A percentile compares a stretch with the other conserved stretches of the same genome.
These are phyloP conservation scores for Pangasius macronema DNA, from an alignment of 2,797 vertebrate genomes.

Conservation along the genomic window DNA sequence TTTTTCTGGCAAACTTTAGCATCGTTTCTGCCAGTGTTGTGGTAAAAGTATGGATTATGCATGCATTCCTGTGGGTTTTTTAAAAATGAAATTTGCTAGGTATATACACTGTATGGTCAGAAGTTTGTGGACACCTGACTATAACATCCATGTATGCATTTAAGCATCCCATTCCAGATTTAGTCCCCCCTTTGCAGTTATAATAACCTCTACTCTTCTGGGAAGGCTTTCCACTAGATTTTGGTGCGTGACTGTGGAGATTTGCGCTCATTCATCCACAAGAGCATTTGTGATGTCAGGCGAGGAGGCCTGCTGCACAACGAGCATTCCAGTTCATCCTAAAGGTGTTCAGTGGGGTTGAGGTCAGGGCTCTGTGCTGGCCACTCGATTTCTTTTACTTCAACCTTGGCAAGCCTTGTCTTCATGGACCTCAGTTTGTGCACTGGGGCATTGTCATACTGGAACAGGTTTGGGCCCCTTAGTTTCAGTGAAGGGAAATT, in stretches of 20 bases:
- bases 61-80: neutral
- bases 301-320: neutral
- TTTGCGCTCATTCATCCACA: neutral
- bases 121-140: neutral
- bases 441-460: neutral
- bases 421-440: neutral
- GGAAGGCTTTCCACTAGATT: neutral
- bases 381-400: neutral
- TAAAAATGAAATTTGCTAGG: neutral
- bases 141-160: neutral
- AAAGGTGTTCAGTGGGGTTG: neutral
- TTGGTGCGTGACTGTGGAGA: neutral
- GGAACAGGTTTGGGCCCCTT: neutral
- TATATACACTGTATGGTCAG: neutral
- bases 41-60: neutral
- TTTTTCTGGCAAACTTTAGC: neutral
- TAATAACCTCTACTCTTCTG: neutral
- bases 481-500: too few species aligned
- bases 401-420: neutral
- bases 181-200: neutral
- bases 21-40: neutral
- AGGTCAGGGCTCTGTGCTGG: neutral
- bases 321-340: neutral
- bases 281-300: neutral
- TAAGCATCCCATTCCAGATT: neutral